Conservation (phyloP, 2,888 invertebrate genomes). For the Drosophila engyochracea region DNA sequence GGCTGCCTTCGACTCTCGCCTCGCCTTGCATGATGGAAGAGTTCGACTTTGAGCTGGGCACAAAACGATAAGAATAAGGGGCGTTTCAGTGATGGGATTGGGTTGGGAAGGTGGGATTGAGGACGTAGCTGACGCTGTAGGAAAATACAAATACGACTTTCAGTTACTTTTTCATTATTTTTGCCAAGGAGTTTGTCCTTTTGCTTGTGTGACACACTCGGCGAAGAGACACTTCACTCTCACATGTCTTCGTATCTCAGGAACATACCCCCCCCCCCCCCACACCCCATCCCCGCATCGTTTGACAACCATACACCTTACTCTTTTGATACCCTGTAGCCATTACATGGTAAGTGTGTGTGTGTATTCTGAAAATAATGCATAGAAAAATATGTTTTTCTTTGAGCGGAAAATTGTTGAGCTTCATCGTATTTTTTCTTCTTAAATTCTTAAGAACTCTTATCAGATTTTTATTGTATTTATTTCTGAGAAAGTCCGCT, state of each 20-base stretch:
- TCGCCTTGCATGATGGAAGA: slow-evolving; percentile 72
- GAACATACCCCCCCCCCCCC: background rate
- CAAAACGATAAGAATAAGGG: background rate
- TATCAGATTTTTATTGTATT: background rate
- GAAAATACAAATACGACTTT: slow-evolving; percentile 80
- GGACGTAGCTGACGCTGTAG: slow-evolving; percentile 32
- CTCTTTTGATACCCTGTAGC: slow-evolving; percentile 4
- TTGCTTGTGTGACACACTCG: slow-evolving; percentile 59
- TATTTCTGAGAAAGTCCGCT: background rate
- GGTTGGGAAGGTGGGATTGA: background rate
- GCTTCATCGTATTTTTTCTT: background rate
- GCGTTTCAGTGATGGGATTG: background rate
- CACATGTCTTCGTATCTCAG: slow-evolving; percentile 41
- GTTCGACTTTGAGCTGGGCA: slow-evolving; percentile 71
- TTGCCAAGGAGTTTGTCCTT: slow-evolving; percentile 80
- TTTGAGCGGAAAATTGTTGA: background rate
- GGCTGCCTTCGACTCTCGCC: slow-evolving; percentile 55
- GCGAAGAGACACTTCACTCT: slow-evolving; percentile 21
- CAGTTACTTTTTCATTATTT: slow-evolving; percentile 81
- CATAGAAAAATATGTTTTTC: background rate
- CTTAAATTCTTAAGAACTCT: background rate
- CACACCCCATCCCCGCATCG: background rate
- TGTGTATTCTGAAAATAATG: background rate
- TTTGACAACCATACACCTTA: background rate
- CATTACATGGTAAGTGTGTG: background rate